Evolutionary conservation across 1,140 invertebrate genomes (phyloP).

Genomic region (Lysiphlebus fabarum): DNA sequence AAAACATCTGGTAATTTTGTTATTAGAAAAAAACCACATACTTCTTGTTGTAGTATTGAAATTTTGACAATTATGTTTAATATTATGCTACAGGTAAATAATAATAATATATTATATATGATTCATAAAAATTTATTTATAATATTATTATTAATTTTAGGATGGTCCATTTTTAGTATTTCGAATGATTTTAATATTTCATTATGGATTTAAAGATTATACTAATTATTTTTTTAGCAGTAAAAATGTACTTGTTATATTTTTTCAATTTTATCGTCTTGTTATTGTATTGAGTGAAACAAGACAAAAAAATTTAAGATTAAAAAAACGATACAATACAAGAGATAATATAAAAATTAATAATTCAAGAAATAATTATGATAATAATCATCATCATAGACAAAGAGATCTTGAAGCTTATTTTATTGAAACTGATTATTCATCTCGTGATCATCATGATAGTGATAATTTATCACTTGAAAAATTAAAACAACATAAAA

Average conservation of each 20-base stretch:
- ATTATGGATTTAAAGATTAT: constrained; percentile 84
- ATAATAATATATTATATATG: not conserved
- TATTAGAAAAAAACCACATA: constrained; percentile 55
- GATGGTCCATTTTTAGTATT: constrained; percentile 85
- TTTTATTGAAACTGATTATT: constrained; percentile 34
- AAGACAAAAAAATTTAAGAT: constrained; percentile 44
- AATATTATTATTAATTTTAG: constrained; percentile 30
- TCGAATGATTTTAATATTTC: constrained; percentile 75
- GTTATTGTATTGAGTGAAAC: constrained; percentile 70
- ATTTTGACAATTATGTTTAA: constrained; percentile 79
- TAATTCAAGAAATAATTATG: constrained; percentile 51
- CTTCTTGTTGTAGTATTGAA: constrained; percentile 77
- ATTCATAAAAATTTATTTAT: not conserved
- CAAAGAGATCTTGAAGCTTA: constrained; percentile 38
- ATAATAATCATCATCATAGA: constrained; percentile 26
- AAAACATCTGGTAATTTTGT: constrained; percentile 57
- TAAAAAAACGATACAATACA: constrained; percentile 38
- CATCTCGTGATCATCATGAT: constrained; percentile 33
- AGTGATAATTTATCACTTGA: constrained; percentile 36
- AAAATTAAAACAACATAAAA: constrained; percentile 40
- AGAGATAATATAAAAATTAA: constrained; percentile 47
- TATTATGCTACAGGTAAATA: constrained; percentile 63
- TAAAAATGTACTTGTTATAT: constrained; percentile 82
- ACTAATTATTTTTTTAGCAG: constrained; percentile 93
- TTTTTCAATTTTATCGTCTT: constrained; percentile 79